Conservation (phyloP, 92 coral and sea anemone genomes). For the Epizoanthus illoricatus region DNA sequence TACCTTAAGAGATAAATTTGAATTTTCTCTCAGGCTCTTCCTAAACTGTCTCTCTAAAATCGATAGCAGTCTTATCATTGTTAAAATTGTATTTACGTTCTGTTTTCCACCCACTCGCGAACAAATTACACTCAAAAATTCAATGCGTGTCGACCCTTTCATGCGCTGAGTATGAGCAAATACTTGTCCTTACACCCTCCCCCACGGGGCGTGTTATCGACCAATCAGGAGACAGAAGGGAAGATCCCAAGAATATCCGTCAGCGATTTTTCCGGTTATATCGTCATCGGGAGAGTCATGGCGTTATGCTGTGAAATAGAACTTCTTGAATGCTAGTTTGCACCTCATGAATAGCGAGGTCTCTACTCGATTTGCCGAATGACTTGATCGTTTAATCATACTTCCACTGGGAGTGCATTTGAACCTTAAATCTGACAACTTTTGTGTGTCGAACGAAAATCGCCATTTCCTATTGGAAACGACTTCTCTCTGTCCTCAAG, state of each 20-base stretch:
- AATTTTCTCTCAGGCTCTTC: no score
- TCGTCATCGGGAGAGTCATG: slow-evolving; percentile 46
- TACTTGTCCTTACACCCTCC: slow-evolving; percentile 33
- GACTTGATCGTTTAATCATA: slow-evolving; percentile 79
- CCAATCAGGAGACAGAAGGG: slow-evolving; percentile 40
- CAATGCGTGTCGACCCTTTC: slow-evolving; percentile 4
- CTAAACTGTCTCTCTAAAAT: no score
- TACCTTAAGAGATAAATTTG: not conserved
- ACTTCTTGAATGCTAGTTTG: slow-evolving; percentile 1
- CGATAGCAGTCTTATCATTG: not conserved
- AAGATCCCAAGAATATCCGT: slow-evolving; percentile 41
- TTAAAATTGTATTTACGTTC: not conserved
- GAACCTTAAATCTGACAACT: slow-evolving; percentile 68
- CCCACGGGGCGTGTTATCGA: slow-evolving; percentile 21
- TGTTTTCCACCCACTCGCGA: not conserved
- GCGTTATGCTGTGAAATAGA: slow-evolving; percentile 43
- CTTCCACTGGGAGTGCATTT: slow-evolving; percentile 99
- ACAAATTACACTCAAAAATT: not conserved
- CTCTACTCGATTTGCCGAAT: slow-evolving; percentile 43
- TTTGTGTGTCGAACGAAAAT: slow-evolving; percentile 86
- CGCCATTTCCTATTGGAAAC: slow-evolving; percentile 88
- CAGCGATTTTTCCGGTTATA: slow-evolving; percentile 48
- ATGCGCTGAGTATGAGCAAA: no score
- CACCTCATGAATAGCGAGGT: not conserved
- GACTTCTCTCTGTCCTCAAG: slow-evolving; percentile 69